A percentile compares a stretch with the other conserved stretches of the same genome.
These are phyloP conservation scores for Trachelipus rathkii DNA, from an alignment of 1,140 invertebrate species.

Conservation along the genomic window DNA sequence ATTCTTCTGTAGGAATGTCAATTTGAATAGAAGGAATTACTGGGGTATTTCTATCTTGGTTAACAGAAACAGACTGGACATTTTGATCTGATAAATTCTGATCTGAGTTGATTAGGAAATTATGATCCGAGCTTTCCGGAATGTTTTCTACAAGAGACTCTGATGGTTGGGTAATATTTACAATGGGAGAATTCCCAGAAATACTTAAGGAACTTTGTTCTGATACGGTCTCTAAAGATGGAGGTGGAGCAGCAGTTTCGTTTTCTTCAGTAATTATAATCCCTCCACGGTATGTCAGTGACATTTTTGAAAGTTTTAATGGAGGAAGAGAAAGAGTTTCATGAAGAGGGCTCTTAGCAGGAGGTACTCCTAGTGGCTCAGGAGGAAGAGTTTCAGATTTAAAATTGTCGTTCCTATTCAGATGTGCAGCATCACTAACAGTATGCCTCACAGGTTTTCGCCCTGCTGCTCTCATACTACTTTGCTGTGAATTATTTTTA, in stretches of 20 bases:
- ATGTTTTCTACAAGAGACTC: no score
- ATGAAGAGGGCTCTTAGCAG: constrained; percentile 22
- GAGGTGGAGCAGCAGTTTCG: background rate
- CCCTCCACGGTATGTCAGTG: constrained; percentile 37
- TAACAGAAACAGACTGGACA: no score
- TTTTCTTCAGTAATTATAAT: constrained; percentile 34
- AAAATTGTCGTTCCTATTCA: constrained; percentile 22
- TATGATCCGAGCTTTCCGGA: no score
- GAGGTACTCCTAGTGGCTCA: constrained; percentile 20
- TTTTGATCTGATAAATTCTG: no score
- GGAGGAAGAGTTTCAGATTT: constrained; percentile 11
- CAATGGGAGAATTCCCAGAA: no score
- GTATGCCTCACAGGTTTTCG: constrained; percentile 18
- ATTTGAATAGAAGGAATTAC: no score
- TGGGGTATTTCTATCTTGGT: no score
- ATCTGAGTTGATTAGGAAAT: no score
- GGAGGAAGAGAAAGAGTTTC: constrained; percentile 41
- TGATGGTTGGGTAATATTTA: no score
- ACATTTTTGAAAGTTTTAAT: constrained; percentile 39
- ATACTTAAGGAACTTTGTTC: background rate
- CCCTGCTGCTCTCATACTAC: constrained; percentile 31
- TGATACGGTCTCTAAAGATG: background rate
- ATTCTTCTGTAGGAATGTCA: no score
- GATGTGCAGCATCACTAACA: constrained; percentile 29
- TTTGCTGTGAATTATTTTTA: constrained; percentile 40